These are phyloP conservation scores for Melipona quadrifasciata DNA, from an alignment of 1,140 invertebrate species.

Conservation along the genomic window DNA sequence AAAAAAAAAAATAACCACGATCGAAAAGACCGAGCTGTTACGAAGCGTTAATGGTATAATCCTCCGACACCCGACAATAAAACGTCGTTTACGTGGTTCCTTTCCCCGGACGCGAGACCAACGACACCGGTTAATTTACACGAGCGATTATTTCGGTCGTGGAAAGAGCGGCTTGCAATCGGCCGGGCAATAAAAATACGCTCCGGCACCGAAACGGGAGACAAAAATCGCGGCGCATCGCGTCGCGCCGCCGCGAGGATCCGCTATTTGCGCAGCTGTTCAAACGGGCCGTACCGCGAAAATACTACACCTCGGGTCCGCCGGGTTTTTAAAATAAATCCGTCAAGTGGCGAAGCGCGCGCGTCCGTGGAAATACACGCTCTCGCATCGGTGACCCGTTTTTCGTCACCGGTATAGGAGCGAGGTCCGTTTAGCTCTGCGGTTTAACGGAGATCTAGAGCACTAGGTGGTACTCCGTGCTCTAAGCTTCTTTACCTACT, in stretches of 20 bases:
- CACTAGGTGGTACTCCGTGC: conserved; percentile 10
- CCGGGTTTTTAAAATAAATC: conserved; percentile 74
- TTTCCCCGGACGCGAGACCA: background rate
- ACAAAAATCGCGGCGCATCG: conserved; percentile 65
- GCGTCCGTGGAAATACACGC: conserved; percentile 26
- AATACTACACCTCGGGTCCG: conserved; percentile 69
- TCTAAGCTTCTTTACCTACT: conserved; percentile 7
- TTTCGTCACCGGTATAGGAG: conserved; percentile 1
- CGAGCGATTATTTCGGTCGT: conserved; percentile 16
- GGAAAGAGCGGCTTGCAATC: background rate
- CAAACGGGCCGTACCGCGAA: conserved; percentile 72
- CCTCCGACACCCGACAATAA: background rate
- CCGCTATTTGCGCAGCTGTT: conserved; percentile 77
- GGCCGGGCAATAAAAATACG: conserved; percentile 53
- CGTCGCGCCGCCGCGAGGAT: conserved; percentile 59
- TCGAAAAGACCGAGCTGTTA: too few relatives aligned
- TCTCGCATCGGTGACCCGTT: conserved; percentile 55
- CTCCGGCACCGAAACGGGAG: conserved; percentile 54
- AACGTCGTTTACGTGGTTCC: background rate
- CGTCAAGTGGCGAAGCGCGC: conserved; percentile 22
- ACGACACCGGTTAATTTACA: conserved; percentile 15
- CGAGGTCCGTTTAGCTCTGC: conserved; percentile 7
- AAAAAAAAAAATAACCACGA: too few relatives aligned
- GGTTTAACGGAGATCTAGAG: conserved; percentile 31
- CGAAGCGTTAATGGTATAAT: too few relatives aligned